Evolutionary conservation across 2,797 vertebrate species (phyloP), one percentile per base, ranked within the genome.

Genomic region (Urocyon cinereoargenteus): DNA sequence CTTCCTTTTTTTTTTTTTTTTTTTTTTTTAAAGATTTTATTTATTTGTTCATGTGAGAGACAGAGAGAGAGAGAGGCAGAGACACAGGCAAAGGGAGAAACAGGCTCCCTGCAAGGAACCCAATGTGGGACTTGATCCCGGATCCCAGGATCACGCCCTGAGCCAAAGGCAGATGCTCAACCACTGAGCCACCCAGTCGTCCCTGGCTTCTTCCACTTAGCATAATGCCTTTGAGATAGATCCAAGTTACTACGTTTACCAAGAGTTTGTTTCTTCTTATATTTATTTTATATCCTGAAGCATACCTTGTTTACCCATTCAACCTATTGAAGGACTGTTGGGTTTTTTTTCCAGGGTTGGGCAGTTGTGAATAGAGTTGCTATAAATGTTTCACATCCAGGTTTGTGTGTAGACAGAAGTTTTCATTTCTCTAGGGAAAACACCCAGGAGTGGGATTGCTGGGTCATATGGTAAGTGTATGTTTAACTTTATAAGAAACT

Each of bases 381-480:
- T 92, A 0, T 77, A 28, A 64, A 53, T 34, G 4, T 94, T 55
- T 49, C 4, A 2, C 68, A 51, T 89, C 19, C 86, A 79, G 78
- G 72, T 87, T 91, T 91, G 7, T 2, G n/a, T 91, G 91, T 84
- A n/a, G 70, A 78, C 83, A 86, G 79, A 83, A 88, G 92, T 88
- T 59, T 88, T 78, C 84, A 13, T 96, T 78, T 88, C 77, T 91
- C 87, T 59, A 72, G 86, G 90, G 95, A 72, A 92, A 15, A 83
- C 53, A 64, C 75, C 84, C 79, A 75, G 91, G 68, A 78, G 62
- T 51, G 88, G 91, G 94, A 34, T 91, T 51, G 84, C 88, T 61
- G 88, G 88, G 94, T 93, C 96, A 82, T 28, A 26, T 36, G 85
- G 53, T 85, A 90, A 86, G 82, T 77, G 14, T 49, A 13, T 45